These are phyloP conservation scores for Sinotaia quadrata DNA, from an alignment of 2,888 invertebrate species.

Conservation along the genomic window DNA sequence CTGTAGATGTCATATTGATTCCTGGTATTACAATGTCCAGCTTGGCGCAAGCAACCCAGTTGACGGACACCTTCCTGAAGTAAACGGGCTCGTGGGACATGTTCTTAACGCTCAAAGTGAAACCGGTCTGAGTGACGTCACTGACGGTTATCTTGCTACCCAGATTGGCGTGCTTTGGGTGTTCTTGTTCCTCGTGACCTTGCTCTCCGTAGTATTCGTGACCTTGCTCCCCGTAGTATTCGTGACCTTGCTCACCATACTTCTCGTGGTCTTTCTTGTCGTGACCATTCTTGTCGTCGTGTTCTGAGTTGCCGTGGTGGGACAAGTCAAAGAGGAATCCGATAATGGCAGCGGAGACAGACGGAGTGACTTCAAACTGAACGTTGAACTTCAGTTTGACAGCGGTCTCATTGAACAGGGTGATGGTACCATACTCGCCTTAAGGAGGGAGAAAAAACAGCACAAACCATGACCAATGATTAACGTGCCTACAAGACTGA, in stretches of 20 bases:
- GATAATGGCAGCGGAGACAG: not conserved
- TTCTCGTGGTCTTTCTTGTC: not conserved
- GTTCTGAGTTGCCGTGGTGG: not conserved
- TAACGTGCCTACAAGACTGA: not conserved
- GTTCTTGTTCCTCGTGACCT: not conserved
- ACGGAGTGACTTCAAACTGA: not conserved
- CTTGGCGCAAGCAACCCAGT: conserved; percentile 7
- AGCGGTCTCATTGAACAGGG: not conserved
- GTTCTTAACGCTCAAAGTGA: not conserved
- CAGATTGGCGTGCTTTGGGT: too few species aligned
- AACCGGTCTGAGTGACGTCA: not conserved
- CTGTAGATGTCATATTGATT: too few species aligned
- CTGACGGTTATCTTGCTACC: not conserved
- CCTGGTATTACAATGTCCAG: too few species aligned
- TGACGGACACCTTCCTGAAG: not conserved
- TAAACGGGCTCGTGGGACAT: not conserved
- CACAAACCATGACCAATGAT: not conserved
- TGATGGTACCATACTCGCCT: not conserved
- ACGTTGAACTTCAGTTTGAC: not conserved
- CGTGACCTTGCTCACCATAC: not conserved
- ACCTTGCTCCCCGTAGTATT: not conserved
- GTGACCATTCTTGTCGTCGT: not conserved
- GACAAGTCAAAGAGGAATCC: not conserved
- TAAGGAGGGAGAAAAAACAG: not conserved
- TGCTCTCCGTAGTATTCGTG: not conserved